These are phyloP conservation scores for Trochalopteron elliotii DNA, from an alignment of 2,113 vertebrate genomes.

Conservation along the genomic window DNA sequence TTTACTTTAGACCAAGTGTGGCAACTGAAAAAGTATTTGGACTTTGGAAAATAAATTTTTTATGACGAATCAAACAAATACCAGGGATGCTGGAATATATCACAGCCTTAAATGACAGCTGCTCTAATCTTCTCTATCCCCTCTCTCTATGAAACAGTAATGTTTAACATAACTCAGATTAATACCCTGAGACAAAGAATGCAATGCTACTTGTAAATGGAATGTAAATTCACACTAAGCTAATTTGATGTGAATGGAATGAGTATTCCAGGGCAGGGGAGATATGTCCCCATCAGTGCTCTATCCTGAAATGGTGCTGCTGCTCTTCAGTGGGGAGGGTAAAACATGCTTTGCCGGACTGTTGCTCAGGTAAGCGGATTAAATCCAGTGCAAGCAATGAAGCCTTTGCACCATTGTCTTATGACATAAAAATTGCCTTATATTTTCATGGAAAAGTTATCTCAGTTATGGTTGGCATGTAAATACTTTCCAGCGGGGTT, in stretches of 20 bases:
- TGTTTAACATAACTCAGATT: not conserved
- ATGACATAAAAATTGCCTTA: not conserved
- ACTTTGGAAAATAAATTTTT: not conserved
- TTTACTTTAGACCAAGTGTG: not conserved
- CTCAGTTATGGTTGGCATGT: not conserved
- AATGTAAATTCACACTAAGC: not conserved
- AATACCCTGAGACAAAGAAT: not conserved
- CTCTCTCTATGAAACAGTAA: not conserved
- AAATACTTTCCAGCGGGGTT: conserved; percentile 45
- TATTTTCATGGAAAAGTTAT: conserved; percentile 1
- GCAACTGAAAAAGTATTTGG: not conserved
- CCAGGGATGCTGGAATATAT: not conserved
- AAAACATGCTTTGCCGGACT: not conserved
- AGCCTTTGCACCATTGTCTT: not conserved
- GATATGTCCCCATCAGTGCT: not conserved
- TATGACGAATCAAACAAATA: not conserved
- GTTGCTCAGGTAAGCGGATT: not conserved
- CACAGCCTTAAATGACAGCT: not conserved
- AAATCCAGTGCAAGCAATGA: not conserved
- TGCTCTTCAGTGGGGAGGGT: not conserved
- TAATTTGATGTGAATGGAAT: not conserved
- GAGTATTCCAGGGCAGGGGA: not conserved
- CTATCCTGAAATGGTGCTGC: not conserved
- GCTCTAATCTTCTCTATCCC: not conserved
- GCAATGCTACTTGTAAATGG: rapidly evolving